Conservation (phyloP, 2,797 vertebrate genomes). For the Gadopsis marmoratus region DNA sequence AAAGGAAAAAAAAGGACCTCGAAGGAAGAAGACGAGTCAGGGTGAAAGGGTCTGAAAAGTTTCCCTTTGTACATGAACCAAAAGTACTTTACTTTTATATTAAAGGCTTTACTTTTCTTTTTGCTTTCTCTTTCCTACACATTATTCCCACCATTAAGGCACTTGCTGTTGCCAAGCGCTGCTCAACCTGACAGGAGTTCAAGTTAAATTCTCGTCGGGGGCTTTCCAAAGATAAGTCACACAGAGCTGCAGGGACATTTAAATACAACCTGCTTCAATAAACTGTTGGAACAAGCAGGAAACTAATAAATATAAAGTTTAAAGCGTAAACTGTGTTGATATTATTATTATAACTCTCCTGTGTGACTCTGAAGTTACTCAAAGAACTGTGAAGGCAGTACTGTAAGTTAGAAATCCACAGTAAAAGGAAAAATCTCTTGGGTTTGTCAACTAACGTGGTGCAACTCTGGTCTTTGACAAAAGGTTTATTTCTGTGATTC, state of each 20-base stretch:
- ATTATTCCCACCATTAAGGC: slow-evolving; percentile 11
- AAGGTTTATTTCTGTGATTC: too few species aligned
- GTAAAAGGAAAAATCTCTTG: too few species aligned
- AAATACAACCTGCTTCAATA: not conserved
- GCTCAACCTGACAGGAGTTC: slow-evolving; percentile 21
- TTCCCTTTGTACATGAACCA: not conserved
- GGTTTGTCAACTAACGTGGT: too few species aligned
- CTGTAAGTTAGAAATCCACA: not conserved
- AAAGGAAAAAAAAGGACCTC: slow-evolving; percentile 15
- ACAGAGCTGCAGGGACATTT: slow-evolving; percentile 29
- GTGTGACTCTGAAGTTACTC: too few species aligned
- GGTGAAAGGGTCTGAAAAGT: not conserved
- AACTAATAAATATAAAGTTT: not conserved
- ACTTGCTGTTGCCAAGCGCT: not conserved
- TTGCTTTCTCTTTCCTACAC: slow-evolving; percentile 23
- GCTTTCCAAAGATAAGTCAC: slow-evolving; percentile 21
- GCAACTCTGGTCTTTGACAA: too few species aligned
- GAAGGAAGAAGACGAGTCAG: not conserved
- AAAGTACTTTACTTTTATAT: slow-evolving; percentile 7
- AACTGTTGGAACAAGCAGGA: not conserved
- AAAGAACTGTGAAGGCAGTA: too few species aligned
- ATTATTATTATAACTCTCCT: too few species aligned
- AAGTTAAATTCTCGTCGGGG: slow-evolving; percentile 36
- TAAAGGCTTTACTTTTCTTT: not conserved
- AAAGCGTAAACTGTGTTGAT: too few species aligned